Evolutionary conservation across 2,888 invertebrate species (phyloP), one percentile per base, ranked within the genome.

Genomic region (Aplocera efformata): DNA sequence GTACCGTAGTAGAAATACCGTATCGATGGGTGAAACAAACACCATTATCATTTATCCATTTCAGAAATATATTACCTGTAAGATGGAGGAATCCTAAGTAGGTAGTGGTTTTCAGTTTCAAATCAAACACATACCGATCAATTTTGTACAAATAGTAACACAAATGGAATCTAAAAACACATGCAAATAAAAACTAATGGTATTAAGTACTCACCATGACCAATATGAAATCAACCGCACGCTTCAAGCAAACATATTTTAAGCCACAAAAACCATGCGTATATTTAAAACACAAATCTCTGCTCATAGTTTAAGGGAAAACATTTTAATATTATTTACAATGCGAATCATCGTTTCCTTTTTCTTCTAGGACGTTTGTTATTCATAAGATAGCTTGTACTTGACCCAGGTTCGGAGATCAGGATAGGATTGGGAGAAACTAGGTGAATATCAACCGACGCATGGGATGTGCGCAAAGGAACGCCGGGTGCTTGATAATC

Each of bases 401-500:
- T 55, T 53, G 27, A 51, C 49, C 23, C 58, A 48, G 24, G 48
- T 44, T 51, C 35, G 34, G 41, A 42, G 17, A 43, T 36, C 34
- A 44, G 50, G 43, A 53, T 9, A 33, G 52, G 58, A 41, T 47
- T 20, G 68, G 62, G 42, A 56, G 38, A 7, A 1, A 58, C 56
- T 45, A 72, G 50, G 47, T 71, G 74, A 53, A 86, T 78, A 50
- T 84, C 73, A 63, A 81, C 67, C 22, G 76, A 70, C 20, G 84
- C 85, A 44, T 70, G 70, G 55, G 82, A 81, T 28, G 63, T 63
- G 52, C 60, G 85, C 50, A 85, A 79, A 21, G 81, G 79, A 10
- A 78, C 68, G 32, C 56, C 69, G 41, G 45, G 38, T 34, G 54
- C 53, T 43, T 48, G 42, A 23, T 50, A 62, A 63, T 72, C 83